A percentile compares a stretch with the other conserved stretches of the same genome.
phyloP scores from a whole-genome alignment of 2,113 vertebrate genomes.

The Sialia sialis region DNA sequence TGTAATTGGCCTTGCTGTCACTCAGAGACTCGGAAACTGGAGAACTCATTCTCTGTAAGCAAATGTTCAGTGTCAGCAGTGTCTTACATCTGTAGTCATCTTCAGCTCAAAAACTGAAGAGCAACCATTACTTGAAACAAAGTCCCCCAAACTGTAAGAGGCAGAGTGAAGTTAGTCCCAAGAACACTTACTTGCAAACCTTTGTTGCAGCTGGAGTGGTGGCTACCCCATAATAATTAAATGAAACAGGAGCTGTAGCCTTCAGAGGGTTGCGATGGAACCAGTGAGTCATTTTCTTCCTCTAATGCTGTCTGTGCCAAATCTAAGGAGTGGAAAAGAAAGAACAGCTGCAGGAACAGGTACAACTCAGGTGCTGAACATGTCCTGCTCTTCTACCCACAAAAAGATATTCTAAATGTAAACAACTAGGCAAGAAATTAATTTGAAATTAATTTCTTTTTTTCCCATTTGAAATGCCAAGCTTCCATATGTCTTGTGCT shows the following conservation, averaged over 20 bases:
- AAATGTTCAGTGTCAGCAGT: not conserved
- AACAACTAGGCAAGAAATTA: not conserved
- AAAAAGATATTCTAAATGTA: not conserved
- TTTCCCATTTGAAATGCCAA: not conserved
- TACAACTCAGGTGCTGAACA: not conserved
- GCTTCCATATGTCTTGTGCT: not conserved
- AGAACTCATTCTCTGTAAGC: not conserved
- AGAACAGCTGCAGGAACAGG: not conserved
- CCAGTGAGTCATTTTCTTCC: constrained; percentile 91
- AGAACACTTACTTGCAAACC: constrained; percentile 90
- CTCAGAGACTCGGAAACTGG: not conserved
- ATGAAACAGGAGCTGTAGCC: constrained; percentile 91
- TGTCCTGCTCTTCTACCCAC: not conserved
- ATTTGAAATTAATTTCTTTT: not conserved
- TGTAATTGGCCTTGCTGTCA: not conserved
- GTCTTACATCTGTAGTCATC: not conserved
- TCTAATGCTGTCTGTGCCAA: not conserved
- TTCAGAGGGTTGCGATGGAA: constrained; percentile 98
- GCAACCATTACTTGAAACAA: not conserved
- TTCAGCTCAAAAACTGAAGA: not conserved
- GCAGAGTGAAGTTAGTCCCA: not conserved
- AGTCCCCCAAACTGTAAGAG: not conserved
- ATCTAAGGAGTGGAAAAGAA: not conserved
- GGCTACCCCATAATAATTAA: constrained; percentile 91
- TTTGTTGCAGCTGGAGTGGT: constrained; percentile 87